Base-by-base conservation (phyloP, 2,113 vertebrate genomes). In the Noturus placidus region DNA sequence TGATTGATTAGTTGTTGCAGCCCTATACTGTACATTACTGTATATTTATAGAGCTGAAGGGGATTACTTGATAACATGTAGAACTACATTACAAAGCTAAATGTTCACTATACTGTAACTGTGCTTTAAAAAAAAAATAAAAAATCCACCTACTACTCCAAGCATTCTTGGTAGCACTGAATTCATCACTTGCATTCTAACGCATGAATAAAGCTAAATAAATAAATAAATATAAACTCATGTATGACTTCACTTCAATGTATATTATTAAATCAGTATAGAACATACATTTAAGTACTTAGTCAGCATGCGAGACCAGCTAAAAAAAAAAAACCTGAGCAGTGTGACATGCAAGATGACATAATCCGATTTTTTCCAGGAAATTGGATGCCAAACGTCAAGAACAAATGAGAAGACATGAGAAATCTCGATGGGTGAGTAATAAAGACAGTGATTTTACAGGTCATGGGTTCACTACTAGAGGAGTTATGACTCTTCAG, bases 381-480 rank as follows among this genome's bases (percentile, higher is more conserved):
- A 95, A 88, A 85, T 92, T 92, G 81, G 92, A 95, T 83, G 94
- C 92, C 4, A 90, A 94, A 76, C 84, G 92, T 87, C 94, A 95
- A 61, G 94, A 94, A n/a, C 91, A 93, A 87, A 30, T 93, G 52
- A 93, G 91, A 22, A 93, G 74, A 81, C 84, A 90, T 4, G 96
- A 97, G 86, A 96, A 94, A 81, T 57, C 83, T 0, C 94, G 79
- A 92, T 96, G 95, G 96, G 96, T 96, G 83, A 83, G 95, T 90
- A 50, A 57, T 3, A 20, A 25, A 86, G 15, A 52, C 46, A 69
- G 4, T 70, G 0, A 25, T 19, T 57, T 14, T 57, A 6, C 70
- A 50, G 70, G 27, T 77, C 0, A 9, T 50, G 38, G 1, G 80
- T 59, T 65, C 42, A 52, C 35, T 63, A 4, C 56, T 14, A 14